Evolutionary conservation across 1,140 invertebrate species (phyloP).

Genomic region (Cryptotermes secundus): DNA sequence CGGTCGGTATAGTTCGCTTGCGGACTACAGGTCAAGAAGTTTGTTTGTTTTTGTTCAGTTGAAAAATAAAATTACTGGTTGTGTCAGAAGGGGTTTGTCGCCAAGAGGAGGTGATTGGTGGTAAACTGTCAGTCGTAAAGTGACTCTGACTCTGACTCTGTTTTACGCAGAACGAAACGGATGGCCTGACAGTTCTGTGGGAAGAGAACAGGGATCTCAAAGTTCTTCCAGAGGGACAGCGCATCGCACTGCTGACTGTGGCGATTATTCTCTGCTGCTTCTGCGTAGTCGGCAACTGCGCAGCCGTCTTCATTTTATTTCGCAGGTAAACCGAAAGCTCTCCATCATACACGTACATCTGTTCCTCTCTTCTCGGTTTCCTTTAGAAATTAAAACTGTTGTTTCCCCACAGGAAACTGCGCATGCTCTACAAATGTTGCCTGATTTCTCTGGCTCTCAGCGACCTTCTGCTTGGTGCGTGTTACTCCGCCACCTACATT

Average conservation of each 20-base stretch:
- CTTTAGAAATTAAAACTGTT: background rate
- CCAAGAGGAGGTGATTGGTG: no score
- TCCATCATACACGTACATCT: background rate
- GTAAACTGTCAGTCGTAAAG: no score
- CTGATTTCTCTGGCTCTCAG: conserved; percentile 27
- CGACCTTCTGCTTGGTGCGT: background rate
- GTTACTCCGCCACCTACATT: background rate
- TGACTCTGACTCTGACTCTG: no score
- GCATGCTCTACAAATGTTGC: conserved; percentile 28
- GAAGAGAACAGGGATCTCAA: background rate
- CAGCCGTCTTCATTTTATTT: background rate
- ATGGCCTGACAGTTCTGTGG: background rate
- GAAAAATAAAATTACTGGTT: no score
- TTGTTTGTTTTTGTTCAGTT: no score
- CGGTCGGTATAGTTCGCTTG: no score
- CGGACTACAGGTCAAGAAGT: no score
- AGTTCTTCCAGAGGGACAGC: background rate
- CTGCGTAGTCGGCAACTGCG: background rate
- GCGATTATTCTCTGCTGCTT: background rate
- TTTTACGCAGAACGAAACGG: background rate
- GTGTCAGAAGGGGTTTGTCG: no score
- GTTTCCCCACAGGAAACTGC: background rate
- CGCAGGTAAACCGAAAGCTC: background rate
- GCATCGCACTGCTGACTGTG: background rate
- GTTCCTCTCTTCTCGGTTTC: background rate